phyloP scores from a whole-genome alignment of 2,888 invertebrate species.

The Strigamia crassipes region DNA sequence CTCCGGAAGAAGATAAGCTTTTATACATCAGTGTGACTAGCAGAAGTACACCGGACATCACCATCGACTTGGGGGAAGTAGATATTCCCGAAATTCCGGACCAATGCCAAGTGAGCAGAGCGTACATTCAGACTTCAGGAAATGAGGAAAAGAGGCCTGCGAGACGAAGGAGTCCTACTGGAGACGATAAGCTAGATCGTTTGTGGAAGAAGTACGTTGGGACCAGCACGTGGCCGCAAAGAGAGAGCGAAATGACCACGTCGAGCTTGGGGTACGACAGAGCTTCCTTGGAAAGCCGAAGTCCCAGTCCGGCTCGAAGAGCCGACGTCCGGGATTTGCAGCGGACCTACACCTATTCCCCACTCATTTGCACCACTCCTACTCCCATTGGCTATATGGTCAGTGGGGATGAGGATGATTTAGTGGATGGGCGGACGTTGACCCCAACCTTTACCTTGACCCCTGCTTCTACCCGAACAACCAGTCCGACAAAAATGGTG shows the following conservation, averaged over 20 bases:
- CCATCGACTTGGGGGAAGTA: conserved; percentile 23
- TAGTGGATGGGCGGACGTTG: not conserved
- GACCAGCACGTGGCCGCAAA: not conserved
- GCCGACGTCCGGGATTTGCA: not conserved
- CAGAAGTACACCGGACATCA: conserved; percentile 43
- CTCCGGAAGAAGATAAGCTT: conserved; percentile 11
- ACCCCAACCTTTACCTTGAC: not conserved
- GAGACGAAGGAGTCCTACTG: not conserved
- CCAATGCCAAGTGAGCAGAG: not conserved
- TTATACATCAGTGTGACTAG: conserved; percentile 37
- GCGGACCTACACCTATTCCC: conserved; percentile 50
- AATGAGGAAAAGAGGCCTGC: not conserved
- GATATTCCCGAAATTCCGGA: not conserved
- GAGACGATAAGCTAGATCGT: not conserved
- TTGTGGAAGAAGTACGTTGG: conserved; percentile 36
- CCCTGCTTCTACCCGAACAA: not conserved
- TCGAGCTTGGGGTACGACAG: not conserved
- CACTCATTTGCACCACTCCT: conserved; percentile 49
- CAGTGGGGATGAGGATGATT: conserved; percentile 30
- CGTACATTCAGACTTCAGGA: not conserved
- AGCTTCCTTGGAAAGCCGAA: not conserved
- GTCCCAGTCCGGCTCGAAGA: not conserved
- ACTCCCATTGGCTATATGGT: conserved; percentile 3
- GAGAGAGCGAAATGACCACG: not conserved
- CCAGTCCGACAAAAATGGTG: not conserved